phyloP scores from a whole-genome alignment of 2,888 invertebrate genomes.

The Callosobruchus maculatus region DNA sequence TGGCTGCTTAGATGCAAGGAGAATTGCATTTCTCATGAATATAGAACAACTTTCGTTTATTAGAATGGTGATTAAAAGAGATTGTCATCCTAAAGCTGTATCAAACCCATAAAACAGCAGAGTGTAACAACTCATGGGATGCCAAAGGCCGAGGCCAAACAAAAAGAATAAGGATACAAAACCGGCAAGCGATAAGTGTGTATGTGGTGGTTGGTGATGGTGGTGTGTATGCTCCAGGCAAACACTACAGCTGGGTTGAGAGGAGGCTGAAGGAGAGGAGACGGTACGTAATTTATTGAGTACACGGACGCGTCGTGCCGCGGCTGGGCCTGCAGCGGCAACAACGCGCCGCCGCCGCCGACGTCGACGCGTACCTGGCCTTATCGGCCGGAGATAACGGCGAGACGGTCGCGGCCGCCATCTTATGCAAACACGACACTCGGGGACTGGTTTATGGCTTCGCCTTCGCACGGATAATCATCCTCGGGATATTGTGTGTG shows the following conservation, averaged over 20 bases:
- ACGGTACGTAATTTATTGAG: slow-evolving; percentile 44
- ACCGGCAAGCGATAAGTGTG: not conserved
- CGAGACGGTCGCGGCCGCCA: slow-evolving; percentile 33
- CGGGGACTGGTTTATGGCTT: slow-evolving; percentile 35
- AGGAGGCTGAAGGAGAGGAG: slow-evolving; percentile 20
- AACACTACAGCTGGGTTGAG: slow-evolving; percentile 23
- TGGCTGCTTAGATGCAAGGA: too few relatives aligned
- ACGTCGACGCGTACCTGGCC: slow-evolving; percentile 36
- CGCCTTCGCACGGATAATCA: not conserved
- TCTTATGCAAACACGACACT: slow-evolving; percentile 43
- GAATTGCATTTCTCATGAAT: too few relatives aligned
- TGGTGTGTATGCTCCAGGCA: slow-evolving; percentile 30
- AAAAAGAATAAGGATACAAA: too few relatives aligned
- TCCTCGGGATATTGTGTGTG: not conserved
- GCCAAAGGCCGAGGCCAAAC: too few relatives aligned
- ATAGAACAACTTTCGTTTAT: too few relatives aligned
- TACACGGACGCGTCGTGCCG: too few relatives aligned
- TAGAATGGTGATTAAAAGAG: too few relatives aligned
- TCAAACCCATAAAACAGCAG: too few relatives aligned
- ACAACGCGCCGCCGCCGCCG: too few relatives aligned
- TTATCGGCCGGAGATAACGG: slow-evolving; percentile 45
- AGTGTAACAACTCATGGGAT: too few relatives aligned
- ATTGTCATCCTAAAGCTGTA: too few relatives aligned
- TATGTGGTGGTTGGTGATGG: not conserved
- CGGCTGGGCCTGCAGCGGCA: not conserved